A percentile compares a stretch with the other conserved stretches of the same genome.
Conservation (phyloP, 64 coral and sea anemone genomes). For the Stylophora pistillata region DNA sequence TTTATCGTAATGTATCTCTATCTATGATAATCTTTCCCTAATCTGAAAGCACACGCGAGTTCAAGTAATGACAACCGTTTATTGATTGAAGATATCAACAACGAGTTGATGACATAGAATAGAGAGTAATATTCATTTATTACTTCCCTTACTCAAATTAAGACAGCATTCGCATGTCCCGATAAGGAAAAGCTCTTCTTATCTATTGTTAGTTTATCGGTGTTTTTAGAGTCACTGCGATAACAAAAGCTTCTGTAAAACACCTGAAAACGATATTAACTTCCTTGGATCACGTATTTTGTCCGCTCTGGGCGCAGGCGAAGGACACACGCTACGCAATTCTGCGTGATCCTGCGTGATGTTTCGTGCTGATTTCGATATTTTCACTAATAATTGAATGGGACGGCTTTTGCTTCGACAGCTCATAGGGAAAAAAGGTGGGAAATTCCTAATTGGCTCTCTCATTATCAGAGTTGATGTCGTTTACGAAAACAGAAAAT, state of each 20-base stretch:
- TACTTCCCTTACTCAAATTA: not conserved
- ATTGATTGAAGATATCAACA: not conserved
- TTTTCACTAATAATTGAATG: too few species aligned
- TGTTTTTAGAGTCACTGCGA: not conserved
- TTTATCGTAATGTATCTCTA: not conserved
- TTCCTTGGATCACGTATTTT: not conserved
- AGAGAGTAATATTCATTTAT: not conserved
- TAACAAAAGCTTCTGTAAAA: not conserved
- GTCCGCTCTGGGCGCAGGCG: not conserved
- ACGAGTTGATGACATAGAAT: not conserved
- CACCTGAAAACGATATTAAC: not conserved
- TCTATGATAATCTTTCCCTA: not conserved
- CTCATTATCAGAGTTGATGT: too few species aligned
- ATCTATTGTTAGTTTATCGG: not conserved
- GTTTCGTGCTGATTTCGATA: too few species aligned
- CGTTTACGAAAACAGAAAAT: too few species aligned
- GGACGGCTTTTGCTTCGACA: too few species aligned
- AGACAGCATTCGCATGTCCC: not conserved
- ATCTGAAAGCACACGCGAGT: too few species aligned
- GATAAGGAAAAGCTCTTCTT: not conserved
- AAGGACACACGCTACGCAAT: not conserved
- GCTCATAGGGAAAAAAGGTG: too few species aligned
- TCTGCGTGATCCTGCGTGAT: not conserved
- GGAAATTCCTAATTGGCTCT: too few species aligned
- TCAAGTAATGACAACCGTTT: too few species aligned